A percentile compares a stretch with the other conserved stretches of the same genome.
These are phyloP conservation scores for Tipula vernalis DNA, from an alignment of 2,888 invertebrate genomes.

Conservation along the genomic window DNA sequence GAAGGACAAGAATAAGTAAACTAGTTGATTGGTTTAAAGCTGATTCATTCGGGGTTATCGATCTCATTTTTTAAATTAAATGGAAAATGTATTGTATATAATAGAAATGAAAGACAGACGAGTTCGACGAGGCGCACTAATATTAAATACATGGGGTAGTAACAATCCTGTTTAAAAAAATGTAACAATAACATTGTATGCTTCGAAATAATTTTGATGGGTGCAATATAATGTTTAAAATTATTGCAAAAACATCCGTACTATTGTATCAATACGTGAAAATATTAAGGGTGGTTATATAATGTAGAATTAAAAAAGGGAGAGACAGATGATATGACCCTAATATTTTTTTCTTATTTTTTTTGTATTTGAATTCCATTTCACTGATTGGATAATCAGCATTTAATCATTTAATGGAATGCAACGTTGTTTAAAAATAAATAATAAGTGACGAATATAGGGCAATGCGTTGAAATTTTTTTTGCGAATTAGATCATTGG, in stretches of 20 bases:
- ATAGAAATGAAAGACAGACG: not conserved
- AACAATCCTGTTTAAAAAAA: not conserved
- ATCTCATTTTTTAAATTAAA: not conserved
- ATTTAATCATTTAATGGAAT: not conserved
- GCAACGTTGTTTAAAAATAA: not conserved
- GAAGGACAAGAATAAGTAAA: not conserved
- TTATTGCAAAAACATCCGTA: not conserved
- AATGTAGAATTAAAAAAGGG: not conserved
- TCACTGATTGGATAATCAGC: not conserved
- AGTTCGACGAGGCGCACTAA: not conserved
- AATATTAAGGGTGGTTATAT: not conserved
- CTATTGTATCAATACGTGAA: not conserved
- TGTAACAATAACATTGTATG: not conserved
- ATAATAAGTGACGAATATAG: not conserved
- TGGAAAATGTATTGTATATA: not conserved
- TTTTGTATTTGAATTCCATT: not conserved
- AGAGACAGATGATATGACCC: not conserved
- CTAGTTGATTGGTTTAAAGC: not conserved
- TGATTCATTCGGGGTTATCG: not conserved
- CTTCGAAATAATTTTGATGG: not conserved
- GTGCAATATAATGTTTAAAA: not conserved
- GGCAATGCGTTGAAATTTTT: not conserved
- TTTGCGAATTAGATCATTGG: not conserved
- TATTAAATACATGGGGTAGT: not conserved
- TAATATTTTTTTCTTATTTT: not conserved